Evolutionary conservation across 2,113 vertebrate genomes (phyloP), one percentile per base, ranked within the genome.

Genomic region (Tyrannus savana): DNA sequence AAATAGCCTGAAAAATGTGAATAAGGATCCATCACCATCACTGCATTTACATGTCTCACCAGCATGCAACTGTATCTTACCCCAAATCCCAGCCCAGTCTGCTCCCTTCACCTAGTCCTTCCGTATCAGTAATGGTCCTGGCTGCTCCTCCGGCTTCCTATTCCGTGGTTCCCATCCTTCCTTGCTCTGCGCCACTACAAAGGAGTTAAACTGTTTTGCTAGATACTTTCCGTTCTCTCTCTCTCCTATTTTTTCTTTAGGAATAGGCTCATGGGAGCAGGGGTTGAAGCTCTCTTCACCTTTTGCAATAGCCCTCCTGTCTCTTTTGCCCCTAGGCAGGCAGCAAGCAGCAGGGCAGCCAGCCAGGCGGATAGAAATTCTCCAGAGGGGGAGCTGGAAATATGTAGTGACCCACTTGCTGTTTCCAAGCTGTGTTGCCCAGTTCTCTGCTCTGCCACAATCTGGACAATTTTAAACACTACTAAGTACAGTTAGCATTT

Each of bases 101-200:
- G 5, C 9, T 73, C 7, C 31, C 31, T 89, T 85, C 30, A 35
- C 6, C 50, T 28, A 28, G 28, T 62, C 22, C 53, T 84, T 69
- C 63, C 67, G 5, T 24, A 89, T 15, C 39, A n/a, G 0, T 1
- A 55, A 7, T 31, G 41, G 8, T 12, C 18, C 55, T 22, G 9
- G 17, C 27, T 85, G n/a, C 6, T 83, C 19, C n/a, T 95, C 39
- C 53, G 58, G 33, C 44, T 63, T 89, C 27, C 30, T 41, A 42
- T 42, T 69, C 21, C 24, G 12, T 15, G 6, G 4, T 67, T 10
- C 9, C 13, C 27, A 52, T 47, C 58, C 30, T 59, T 33, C 72
- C 60, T 47, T 10, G 1, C 7, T 82, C 2, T 0, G 5, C 30
- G 17, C 14, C 0, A 0, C 31, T 60, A 18, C 1, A 14, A 71